These are phyloP conservation scores for Halichoerus grypus DNA, from an alignment of 2,113 vertebrate species.

Conservation along the genomic window DNA sequence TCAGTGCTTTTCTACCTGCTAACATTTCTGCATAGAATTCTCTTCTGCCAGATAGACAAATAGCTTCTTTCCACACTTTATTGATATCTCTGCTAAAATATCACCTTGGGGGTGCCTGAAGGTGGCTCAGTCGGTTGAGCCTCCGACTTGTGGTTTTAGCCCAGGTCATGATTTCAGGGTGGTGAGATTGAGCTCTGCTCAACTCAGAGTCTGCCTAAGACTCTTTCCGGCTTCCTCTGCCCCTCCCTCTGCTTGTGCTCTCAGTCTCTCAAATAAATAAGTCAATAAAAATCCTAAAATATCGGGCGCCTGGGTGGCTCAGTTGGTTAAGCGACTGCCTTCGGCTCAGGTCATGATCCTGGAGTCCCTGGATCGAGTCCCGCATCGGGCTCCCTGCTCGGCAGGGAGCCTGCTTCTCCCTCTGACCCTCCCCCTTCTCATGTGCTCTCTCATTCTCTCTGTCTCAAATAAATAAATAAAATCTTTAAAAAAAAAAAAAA, in stretches of 20 bases:
- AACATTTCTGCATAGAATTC: neutral
- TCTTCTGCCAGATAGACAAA: neutral
- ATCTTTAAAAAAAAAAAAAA: too few relatives aligned
- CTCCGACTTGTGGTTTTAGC: neutral
- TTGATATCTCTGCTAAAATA: conserved; percentile 1
- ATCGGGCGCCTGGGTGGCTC: too few relatives aligned
- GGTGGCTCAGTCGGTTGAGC: neutral
- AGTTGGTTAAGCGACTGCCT: too few relatives aligned
- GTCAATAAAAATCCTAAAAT: neutral
- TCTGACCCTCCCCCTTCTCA: too few relatives aligned
- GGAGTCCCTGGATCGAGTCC: too few relatives aligned
- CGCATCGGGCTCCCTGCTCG: too few relatives aligned
- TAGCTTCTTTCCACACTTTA: neutral
- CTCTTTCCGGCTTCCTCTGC: neutral
- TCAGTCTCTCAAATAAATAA: neutral
- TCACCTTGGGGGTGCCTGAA: neutral
- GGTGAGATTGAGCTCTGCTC: neutral
- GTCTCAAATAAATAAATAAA: neutral
- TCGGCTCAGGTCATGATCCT: too few relatives aligned
- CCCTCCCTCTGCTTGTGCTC: neutral
- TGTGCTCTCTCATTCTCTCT: too few relatives aligned
- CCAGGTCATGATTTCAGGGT: neutral
- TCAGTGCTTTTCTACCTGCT: neutral
- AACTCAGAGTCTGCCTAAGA: neutral
- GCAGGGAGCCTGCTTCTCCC: too few relatives aligned